phyloP scores from a whole-genome alignment of 2,888 invertebrate genomes.

The Cryptophagus acutangulus region DNA sequence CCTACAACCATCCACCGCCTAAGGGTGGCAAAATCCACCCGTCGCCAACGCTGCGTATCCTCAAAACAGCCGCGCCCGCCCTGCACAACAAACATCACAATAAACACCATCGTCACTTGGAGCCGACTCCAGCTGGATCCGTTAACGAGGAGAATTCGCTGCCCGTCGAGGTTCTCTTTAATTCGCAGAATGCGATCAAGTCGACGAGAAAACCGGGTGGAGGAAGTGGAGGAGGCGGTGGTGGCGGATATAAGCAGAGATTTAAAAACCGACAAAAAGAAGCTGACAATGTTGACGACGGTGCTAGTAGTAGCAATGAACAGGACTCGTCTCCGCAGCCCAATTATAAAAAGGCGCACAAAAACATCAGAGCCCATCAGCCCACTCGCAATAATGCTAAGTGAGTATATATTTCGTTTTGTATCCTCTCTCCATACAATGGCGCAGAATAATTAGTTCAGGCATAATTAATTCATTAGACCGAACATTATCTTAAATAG shows the following conservation, averaged over 20 bases:
- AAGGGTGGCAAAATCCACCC: slow-evolving; percentile 62
- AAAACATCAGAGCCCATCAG: slow-evolving; percentile 28
- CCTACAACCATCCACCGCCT: slow-evolving; percentile 50
- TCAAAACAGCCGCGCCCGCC: slow-evolving; percentile 71
- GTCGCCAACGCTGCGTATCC: slow-evolving; percentile 61
- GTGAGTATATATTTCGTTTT: slow-evolving; percentile 42
- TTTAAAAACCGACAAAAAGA: slow-evolving; percentile 57
- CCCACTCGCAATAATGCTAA: slow-evolving; percentile 43
- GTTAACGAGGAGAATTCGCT: slow-evolving; percentile 54
- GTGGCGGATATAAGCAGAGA: slow-evolving; percentile 40
- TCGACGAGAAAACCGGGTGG: slow-evolving; percentile 52
- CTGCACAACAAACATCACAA: slow-evolving; percentile 38
- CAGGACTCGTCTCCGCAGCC: slow-evolving; percentile 28
- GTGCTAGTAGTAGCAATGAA: slow-evolving; percentile 36
- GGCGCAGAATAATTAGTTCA: too few species aligned
- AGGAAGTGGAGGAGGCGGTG: slow-evolving; percentile 42
- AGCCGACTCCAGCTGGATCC: slow-evolving; percentile 58
- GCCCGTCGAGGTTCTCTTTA: slow-evolving; percentile 54
- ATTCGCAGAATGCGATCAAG: slow-evolving; percentile 47
- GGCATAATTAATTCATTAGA: too few species aligned
- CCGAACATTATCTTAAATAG: too few species aligned
- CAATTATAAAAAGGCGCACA: slow-evolving; percentile 36
- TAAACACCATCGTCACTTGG: slow-evolving; percentile 55
- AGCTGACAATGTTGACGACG: slow-evolving; percentile 35
- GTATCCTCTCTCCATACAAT: too few species aligned